Evolutionary conservation across 2,888 invertebrate species (phyloP).

Genomic region (Nephrocerus scutellatus): DNA sequence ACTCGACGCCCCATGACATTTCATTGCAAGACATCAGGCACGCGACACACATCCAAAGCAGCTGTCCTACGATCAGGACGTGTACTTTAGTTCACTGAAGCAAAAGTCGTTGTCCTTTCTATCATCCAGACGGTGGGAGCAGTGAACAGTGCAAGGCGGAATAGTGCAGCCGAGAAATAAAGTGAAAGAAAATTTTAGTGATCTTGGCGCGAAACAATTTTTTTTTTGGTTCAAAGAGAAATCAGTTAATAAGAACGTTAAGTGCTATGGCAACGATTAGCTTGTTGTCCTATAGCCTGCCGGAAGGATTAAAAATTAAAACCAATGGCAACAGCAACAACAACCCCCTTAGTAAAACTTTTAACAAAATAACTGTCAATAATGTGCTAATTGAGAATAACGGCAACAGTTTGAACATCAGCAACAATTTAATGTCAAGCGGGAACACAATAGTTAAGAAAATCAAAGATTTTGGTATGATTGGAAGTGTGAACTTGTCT

Average conservation of each 20-base stretch:
- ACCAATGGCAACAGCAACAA: constrained; percentile 16
- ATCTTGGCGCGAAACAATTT: constrained; percentile 6
- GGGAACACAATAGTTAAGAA: constrained; percentile 43
- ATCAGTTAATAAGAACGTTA: constrained; percentile 10
- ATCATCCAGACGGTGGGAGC: too few relatives aligned
- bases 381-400: constrained; percentile 38
- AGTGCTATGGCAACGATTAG: constrained; percentile 40
- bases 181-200: too few relatives aligned
- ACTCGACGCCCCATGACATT: constrained; percentile 51
- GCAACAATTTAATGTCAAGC: constrained; percentile 24
- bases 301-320: constrained; percentile 27
- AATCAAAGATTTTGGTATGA: constrained; percentile 45
- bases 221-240: constrained; percentile 9
- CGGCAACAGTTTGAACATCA: constrained; percentile 30
- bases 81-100: too few relatives aligned
- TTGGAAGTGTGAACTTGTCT: constrained; percentile 38
- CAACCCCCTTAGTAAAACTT: constrained; percentile 31
- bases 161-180: too few relatives aligned
- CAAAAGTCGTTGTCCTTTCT: too few relatives aligned
- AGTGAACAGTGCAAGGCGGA: too few relatives aligned
- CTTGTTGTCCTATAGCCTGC: constrained; percentile 37
- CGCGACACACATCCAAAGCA: constrained; percentile 59
- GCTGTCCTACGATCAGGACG: constrained; percentile 54
- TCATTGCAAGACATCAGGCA: constrained; percentile 55
- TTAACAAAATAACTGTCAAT: constrained; percentile 41